Evolutionary conservation across 1,140 invertebrate species (phyloP), one percentile per base, ranked within the genome.

Genomic region (Anastrepha ludens): DNA sequence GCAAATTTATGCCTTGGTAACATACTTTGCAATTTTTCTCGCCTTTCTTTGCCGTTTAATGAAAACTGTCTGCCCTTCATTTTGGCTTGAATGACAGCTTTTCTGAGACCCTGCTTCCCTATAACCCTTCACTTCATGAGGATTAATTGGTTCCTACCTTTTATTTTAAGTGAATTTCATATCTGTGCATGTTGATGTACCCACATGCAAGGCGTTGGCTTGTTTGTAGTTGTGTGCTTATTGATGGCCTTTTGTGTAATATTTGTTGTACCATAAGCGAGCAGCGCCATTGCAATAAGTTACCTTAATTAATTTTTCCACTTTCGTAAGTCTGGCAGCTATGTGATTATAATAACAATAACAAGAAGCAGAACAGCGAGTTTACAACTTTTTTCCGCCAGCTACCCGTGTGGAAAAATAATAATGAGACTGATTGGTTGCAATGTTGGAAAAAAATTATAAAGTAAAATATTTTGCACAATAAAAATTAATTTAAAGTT

Each of bases 261-360:
- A 55, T 55, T 55, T 81, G 9, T 58, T 81, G n/a, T n/a, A 55
- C n/a, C 47, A 81, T 81, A 58, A 47, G 74, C 47, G 7, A n/a
- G 15, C 15, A 55, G 11, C 74, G 41, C 17, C 74, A 81, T 50
- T 55, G 13, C 17, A 17, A 81, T 13, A 81, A 47, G 41, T 81
- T 47, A 55, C 20, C 47, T 55, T 81, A 81, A 81, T 81, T 81
- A 81, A 81, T 81, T 81, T 81, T 81, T 55, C 15, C 74, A 55
- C 47, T 81, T 81, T 81, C 74, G 58, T n/a, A 81, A 81, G n/a
- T 29, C 47, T 29, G 6, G 8, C 47, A 55, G 47, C 74, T 1
- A 29, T 55, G 47, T 8, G 7, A 17, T 55, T 29, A 29, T n/a
- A 55, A 11, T 8, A 20, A 50, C 44, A 29, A 55, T 41, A n/a